Base-by-base conservation (phyloP, 1,140 invertebrate species). In the Listronotus oregonensis region DNA sequence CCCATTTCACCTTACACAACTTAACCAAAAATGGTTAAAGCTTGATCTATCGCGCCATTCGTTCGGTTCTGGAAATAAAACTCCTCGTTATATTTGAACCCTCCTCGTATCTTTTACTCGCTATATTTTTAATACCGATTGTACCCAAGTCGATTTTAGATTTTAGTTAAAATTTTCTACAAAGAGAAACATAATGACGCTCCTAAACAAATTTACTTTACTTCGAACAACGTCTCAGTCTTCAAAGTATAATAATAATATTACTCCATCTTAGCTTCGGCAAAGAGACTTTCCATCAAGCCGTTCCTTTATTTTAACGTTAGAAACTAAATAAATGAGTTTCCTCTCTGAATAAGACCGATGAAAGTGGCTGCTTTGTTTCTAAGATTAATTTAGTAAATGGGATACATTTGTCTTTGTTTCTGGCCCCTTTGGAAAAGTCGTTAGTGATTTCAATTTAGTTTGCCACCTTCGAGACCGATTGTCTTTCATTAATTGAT, bases 321-420 rank as follows among this genome's bases (percentile, higher is more conserved):
- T 60, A 32, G 47, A 43, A 61, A 43, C 44, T 61, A 61, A 61
- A 52, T 61, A 61, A 61, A 61, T 61, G 60, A 63, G 58, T 54
- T 63, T 54, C 50, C 51, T 17, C 49, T 21, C 21, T 52, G 58
- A 52, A 61, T 61, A 52, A 61, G 43, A 44, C 37, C 31, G 27
- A 40, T 50, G 42, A 32, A 21, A 49, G 12, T 47, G 42, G 5
- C 34, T 52, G 50, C 60, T 63, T 63, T 63, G 60, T 61, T 18
- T 59, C 50, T 54, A 54, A 63, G 60, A 63, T 63, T 63, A 63
- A 63, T 63, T 63, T 63, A n/a, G 49, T 54, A 63, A 63, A 63
- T 63, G 60, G 60, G 43, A 63, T 63, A 63, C 44, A 63, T 63
- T 63, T 54, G 60, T 63, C 60, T 52, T 54, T 40, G 58, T 46